Evolutionary conservation across 2,797 vertebrate genomes (phyloP).

Genomic region (Hydrolagus colliei): DNA sequence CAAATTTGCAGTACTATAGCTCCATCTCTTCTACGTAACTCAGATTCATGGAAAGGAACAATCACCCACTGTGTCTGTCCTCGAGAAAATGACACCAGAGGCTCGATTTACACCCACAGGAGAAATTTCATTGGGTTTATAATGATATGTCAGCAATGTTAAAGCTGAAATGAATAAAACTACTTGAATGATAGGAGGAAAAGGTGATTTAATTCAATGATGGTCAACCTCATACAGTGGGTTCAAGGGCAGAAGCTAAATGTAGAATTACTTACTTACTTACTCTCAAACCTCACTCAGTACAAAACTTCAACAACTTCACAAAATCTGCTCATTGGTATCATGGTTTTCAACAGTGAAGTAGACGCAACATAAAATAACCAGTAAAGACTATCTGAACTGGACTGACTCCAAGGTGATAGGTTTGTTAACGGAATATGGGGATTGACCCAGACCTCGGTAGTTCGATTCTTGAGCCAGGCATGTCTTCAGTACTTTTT

Average conservation of each 20-base stretch:
- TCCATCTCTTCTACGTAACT: background rate
- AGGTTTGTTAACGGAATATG: too few species aligned
- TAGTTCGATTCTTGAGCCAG: too few species aligned
- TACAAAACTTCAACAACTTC: too few species aligned
- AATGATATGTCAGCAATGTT: constrained; percentile 16
- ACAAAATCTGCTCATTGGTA: too few species aligned
- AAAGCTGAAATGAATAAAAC: background rate
- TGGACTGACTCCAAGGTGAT: too few species aligned
- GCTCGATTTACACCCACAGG: constrained; percentile 3
- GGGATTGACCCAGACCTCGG: too few species aligned
- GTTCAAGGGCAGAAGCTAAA: background rate
- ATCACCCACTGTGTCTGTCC: background rate
- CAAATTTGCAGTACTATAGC: background rate
- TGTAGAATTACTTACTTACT: too few species aligned
- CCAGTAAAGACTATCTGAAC: too few species aligned
- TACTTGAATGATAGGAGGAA: background rate
- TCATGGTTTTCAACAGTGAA: too few species aligned
- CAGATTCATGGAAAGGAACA: background rate
- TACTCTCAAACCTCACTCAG: too few species aligned
- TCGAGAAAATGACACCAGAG: background rate
- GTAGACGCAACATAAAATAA: too few species aligned
- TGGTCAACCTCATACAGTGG: background rate
- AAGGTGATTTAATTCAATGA: background rate
- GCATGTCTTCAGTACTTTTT: too few species aligned
- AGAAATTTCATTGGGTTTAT: background rate